Base-by-base conservation (phyloP, 2,113 vertebrate species). In the Melanerpes aurifrons region DNA sequence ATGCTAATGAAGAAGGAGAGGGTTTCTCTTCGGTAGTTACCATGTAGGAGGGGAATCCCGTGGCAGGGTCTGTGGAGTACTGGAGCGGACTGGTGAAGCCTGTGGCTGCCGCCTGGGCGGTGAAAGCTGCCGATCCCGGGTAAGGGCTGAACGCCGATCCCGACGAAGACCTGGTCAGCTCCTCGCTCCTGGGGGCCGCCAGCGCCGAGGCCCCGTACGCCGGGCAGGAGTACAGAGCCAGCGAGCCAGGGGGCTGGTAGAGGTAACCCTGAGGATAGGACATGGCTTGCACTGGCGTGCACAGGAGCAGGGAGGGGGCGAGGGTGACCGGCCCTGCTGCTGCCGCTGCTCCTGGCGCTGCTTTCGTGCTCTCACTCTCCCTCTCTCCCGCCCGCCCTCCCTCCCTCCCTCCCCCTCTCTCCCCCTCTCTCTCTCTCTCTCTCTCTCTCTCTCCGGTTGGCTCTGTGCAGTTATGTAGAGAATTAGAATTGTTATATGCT, bases 221-320 rank as follows among this genome's bases (percentile, higher is more conserved):
- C 76, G 99, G 99, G 95, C 99, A 99, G 83, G 99, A 99, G 96
- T 99, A 99, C 56, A 99, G 99, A 96, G 99, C 99, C 98, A 99
- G 98, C 87, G 99, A 99, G 97, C 99, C 99, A 88, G 99, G 98
- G 96, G 99, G 99, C 98, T 99, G 99, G 98, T 99, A 99, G 96
- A 99, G 99, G 98, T 99, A 99, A 98, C 99, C 99, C 99, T 99
- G 99, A 98, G 99, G 99, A 98, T 99, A 99, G 97, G 99, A 99
- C 99, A 99, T 99, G 97, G 98, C 98, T 98, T 96, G 97, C 95
- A 82, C 93, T 82, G 95, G 96, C 96, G 96, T 95, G 94, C 93
- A 95, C 68, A 86, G 88, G 93, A 96, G 77, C 92, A 83, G 89
- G 95, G 95, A 93, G 93, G 94, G 94, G 94, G 93, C 70, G 83